A percentile compares a stretch with the other conserved stretches of the same genome.
Evolutionary conservation across 2,888 invertebrate genomes (phyloP).

Genomic region (Perithous albicinctus): DNA sequence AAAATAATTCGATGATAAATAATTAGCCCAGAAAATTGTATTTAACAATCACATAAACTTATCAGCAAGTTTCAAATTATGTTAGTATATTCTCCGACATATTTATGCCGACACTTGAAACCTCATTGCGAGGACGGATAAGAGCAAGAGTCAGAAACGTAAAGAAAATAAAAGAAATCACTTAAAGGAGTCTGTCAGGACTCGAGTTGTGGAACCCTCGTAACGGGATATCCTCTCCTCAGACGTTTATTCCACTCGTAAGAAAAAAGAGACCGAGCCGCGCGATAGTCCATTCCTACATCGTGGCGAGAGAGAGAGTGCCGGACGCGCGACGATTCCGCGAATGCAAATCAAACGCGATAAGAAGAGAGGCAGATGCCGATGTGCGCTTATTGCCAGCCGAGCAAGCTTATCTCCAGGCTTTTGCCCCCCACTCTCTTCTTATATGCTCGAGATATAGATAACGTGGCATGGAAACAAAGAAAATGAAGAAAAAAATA

Average conservation of each 20-base stretch:
- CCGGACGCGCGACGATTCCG: constrained; percentile 62
- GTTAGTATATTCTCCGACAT: not conserved
- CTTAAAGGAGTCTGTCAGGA: not conserved
- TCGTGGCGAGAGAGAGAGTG: constrained; percentile 26
- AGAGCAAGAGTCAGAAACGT: not conserved
- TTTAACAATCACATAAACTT: not conserved
- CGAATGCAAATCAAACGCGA: constrained; percentile 71
- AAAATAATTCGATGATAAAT: too few species aligned
- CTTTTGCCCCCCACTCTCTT: constrained; percentile 18
- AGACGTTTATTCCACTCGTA: constrained; percentile 26
- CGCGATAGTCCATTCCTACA: constrained; percentile 34
- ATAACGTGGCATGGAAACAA: constrained; percentile 62
- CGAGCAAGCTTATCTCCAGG: constrained; percentile 51
- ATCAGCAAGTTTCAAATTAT: not conserved
- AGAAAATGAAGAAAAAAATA: constrained; percentile 16
- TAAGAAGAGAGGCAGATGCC: constrained; percentile 74
- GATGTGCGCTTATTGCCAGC: constrained; percentile 65
- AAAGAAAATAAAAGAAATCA: constrained; percentile 8
- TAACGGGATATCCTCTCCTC: constrained; percentile 41
- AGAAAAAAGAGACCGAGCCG: constrained; percentile 23
- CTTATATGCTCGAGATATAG: constrained; percentile 22
- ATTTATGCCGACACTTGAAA: constrained; percentile 22
- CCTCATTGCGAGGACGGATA: constrained; percentile 1
- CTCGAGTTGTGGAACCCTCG: constrained; percentile 32
- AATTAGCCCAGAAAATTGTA: too few species aligned